Base-by-base conservation (phyloP, 2,888 invertebrate species). In the Drosophila demipolita region DNA sequence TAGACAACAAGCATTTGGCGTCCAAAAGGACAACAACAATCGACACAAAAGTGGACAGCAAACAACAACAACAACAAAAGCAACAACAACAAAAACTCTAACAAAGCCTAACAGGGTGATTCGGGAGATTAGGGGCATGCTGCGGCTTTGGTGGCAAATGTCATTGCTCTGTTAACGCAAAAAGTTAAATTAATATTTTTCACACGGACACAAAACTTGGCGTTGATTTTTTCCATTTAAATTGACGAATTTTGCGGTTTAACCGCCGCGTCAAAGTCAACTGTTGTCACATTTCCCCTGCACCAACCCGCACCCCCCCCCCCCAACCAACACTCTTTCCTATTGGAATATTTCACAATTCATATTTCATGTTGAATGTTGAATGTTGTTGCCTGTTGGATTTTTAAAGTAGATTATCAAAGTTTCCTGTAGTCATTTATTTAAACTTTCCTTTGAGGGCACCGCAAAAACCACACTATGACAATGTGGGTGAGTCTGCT, bases 181-280 rank as follows among this genome's bases (percentile, higher is more conserved):
- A 87, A 87, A 87, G 90, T 87, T 87, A 90, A 87, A 87, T 87
- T 90, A 88, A 89, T 87, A 89, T 87, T 88, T 87, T 78, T 75
- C 72, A 68, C 85, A 85, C 77, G 77, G 80, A 60, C 62, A 55
- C 50, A 76, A 79, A 72, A 72, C 54, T 79, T 75, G 49, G 48
- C 48, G 52, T 33, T 62, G 66, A 61, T 59, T 52, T 63, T 50
- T 52, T 49, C 48, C 64, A 64, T 72, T 77, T 59, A 83, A 88
- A 85, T 90, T 90, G 89, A 86, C 87, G 89, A 80, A 90, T 90
- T 83, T 67, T 83, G 87, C 55, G 81, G 88, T 66, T 78, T 72
- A 90, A 76, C 83, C 84, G 68, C 73, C 58, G 55, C 78, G 78
- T 78, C 80, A 85, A 88, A 82, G 86, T 90, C 90, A 89, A 90